Percentiles rank a stretch among this genome's conserved stretches.
Conservation (phyloP, 2,888 invertebrate species). For the Limnephilus lunatus region DNA sequence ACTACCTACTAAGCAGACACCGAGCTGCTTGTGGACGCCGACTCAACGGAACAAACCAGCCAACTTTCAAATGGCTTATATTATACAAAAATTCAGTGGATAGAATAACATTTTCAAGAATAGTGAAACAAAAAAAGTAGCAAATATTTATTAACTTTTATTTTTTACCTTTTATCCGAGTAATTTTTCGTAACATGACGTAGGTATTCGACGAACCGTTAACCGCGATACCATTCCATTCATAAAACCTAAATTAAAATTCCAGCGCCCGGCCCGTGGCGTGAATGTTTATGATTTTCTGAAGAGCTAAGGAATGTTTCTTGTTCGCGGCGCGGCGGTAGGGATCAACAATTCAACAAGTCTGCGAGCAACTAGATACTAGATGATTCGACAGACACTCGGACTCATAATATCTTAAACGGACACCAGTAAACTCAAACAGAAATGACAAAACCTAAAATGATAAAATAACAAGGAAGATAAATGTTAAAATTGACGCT, state of each 20-base stretch:
- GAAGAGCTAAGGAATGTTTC: not conserved
- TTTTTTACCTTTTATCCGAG: not conserved
- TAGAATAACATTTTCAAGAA: not conserved
- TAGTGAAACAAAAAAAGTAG: not conserved
- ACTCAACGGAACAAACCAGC: not conserved
- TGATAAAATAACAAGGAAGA: not conserved
- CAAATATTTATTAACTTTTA: not conserved
- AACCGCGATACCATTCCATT: not conserved
- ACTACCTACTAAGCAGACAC: not conserved
- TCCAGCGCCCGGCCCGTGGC: not conserved
- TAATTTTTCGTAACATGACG: constrained; percentile 2
- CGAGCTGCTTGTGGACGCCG: not conserved
- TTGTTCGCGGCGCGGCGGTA: not conserved
- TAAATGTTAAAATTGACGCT: not conserved
- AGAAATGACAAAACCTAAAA: not conserved
- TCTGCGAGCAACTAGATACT: not conserved
- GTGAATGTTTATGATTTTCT: not conserved
- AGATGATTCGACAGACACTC: not conserved
- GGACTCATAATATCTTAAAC: not conserved
- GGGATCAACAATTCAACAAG: not conserved
- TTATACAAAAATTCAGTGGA: not conserved
- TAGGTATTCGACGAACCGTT: not conserved
- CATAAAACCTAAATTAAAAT: not conserved
- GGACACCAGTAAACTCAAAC: not conserved
- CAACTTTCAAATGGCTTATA: constrained; percentile 18